Evolutionary conservation across 2,888 invertebrate species (phyloP), one percentile per base, ranked within the genome.

Genomic region (Tuberolachnus salignus): DNA sequence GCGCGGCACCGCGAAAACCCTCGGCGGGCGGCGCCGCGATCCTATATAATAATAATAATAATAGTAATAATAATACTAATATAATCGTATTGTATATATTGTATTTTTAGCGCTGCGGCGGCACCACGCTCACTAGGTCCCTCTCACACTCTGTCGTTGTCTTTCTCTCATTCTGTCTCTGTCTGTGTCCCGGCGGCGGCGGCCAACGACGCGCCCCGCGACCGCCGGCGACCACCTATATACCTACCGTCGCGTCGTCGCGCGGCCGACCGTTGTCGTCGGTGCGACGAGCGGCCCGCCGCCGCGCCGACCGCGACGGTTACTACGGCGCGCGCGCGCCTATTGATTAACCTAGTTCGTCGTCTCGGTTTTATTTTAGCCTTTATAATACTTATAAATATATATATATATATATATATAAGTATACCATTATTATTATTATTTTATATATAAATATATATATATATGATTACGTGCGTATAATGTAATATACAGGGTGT

Each of bases 341-440:
- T 78, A 78, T 78, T 69, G 78, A 78, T 78, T 78, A 78, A 78
- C 78, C 78, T 67, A 78, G 49, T 69, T 78, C 67, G 75, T 78
- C 67, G 75, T 75, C 69, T 69, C 51, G 49, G 67, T 78, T 78
- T 75, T 81, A 61, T 70, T 69, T 70, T 64, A 53, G 69, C 73
- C 55, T 49, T 72, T 10, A 13, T 53, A 69, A 19, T 19, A 55
- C 13, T 19, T 14, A 19, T n/a, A 1, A n/a, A 11, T 9, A 21
- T 19, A 63, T 19, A 64, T 3, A 13, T 26, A 23, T n/a, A 26
- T n/a, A 11, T 9, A 21, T 19, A 63, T 19, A 64, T 3, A 13
- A n/a, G 16, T n/a, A 26, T 46, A 26, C 0, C 14, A 59, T 19
- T 4, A 13, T n/a, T n/a, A n/a, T n/a, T 49, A 46, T 21, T 46